Conservation (phyloP, 2,113 vertebrate genomes). For the Paralichthys olivaceus region DNA sequence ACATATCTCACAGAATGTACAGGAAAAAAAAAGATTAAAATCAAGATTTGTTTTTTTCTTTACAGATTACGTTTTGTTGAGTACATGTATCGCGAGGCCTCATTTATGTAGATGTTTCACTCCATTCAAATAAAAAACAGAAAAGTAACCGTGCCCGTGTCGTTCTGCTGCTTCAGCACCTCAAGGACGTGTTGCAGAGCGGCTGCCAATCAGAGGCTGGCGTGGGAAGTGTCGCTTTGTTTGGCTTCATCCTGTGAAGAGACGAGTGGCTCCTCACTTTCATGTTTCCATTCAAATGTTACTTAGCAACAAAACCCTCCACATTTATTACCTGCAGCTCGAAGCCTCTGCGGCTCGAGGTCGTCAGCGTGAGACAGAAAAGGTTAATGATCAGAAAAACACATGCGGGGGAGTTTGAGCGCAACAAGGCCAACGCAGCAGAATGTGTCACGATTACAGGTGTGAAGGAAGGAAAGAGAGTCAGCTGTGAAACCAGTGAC, state of each 20-base stretch:
- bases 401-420: no score
- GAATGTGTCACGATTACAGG: no score
- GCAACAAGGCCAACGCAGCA: no score
- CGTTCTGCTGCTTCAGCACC: conserved; percentile 62
- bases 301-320: conserved; percentile 60
- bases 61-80: conserved; percentile 56
- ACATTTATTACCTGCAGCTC: conserved; percentile 33
- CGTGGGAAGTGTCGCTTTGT: conserved; percentile 56
- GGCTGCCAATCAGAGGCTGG: conserved; percentile 41
- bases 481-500: no score
- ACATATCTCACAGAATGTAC: conserved; percentile 85
- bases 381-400: neutral
- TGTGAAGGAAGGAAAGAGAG: no score
- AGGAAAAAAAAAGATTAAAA: conserved; percentile 50
- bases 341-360: neutral
- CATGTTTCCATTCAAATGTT: conserved; percentile 43
- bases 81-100: conserved; percentile 78
- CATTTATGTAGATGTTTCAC: conserved; percentile 83
- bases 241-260: neutral
- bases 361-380: neutral
- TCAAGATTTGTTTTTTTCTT: conserved; percentile 58
- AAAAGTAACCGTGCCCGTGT: conserved; percentile 24
- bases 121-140: conserved; percentile 80
- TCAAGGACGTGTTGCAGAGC: conserved; percentile 81
- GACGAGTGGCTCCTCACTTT: conserved; percentile 28